Percentiles rank a stretch among this genome's conserved stretches.
phyloP scores from a whole-genome alignment of 2,888 invertebrate genomes.

The Hymenopus coronatus region DNA sequence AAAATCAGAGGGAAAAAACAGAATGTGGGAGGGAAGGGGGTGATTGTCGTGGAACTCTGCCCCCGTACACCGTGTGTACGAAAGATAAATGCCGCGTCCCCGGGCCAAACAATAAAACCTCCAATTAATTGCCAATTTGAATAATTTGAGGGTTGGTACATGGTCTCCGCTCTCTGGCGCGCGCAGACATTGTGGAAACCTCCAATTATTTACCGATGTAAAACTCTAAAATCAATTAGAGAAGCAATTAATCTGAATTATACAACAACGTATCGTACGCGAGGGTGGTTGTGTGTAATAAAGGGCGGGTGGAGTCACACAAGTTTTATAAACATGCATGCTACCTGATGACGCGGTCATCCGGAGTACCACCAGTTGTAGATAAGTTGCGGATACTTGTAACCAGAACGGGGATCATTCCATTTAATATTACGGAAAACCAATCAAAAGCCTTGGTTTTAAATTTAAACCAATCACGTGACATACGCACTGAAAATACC shows the following conservation, averaged over 20 bases:
- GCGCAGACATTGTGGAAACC: not conserved
- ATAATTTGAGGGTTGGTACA: not conserved
- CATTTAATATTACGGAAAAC: too few species aligned
- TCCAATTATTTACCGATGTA: not conserved
- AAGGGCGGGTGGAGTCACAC: not conserved
- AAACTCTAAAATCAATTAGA: not conserved
- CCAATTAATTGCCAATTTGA: not conserved
- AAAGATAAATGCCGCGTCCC: not conserved
- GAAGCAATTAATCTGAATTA: not conserved
- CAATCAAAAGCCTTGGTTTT: too few species aligned
- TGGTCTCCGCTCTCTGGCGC: not conserved
- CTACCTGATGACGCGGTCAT: not conserved
- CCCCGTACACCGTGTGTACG: not conserved
- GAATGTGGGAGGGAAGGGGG: not conserved
- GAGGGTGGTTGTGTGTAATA: not conserved
- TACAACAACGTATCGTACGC: not conserved
- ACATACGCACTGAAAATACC: too few species aligned
- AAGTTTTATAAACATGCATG: not conserved
- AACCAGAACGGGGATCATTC: too few species aligned
- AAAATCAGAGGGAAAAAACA: not conserved
- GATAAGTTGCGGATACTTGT: not conserved
- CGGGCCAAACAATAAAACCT: not conserved
- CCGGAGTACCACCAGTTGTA: not conserved
- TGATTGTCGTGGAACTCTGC: not conserved
- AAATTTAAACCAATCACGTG: too few species aligned